Evolutionary conservation across 2,888 invertebrate species (phyloP).

Genomic region (Tinea semifulvella): DNA sequence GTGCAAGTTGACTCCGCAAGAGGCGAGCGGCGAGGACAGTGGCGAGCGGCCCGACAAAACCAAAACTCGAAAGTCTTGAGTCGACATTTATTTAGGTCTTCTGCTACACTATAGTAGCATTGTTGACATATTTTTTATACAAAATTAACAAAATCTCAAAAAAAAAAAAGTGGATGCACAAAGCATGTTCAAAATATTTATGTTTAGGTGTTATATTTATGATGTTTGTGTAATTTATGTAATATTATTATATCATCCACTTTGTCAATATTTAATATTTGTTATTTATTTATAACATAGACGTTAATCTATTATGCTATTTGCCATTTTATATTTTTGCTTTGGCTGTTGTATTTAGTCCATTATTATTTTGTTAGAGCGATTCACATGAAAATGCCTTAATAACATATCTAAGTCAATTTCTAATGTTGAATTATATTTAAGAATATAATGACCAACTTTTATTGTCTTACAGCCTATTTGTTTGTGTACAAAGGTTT

Average conservation of each 20-base stretch:
- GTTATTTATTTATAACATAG: conserved; percentile 12
- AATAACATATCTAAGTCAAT: conserved; percentile 68
- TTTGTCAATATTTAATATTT: not conserved
- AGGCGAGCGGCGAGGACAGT: conserved; percentile 35
- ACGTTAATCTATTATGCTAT: conserved; percentile 28
- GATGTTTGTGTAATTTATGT: conserved; percentile 37
- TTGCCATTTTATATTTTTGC: conserved; percentile 52
- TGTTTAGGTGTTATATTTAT: conserved; percentile 20
- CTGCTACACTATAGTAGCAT: conserved; percentile 14
- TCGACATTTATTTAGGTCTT: conserved; percentile 25
- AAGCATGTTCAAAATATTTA: no score
- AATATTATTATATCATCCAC: conserved; percentile 21
- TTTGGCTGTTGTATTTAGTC: conserved; percentile 64
- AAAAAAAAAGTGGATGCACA: conserved; percentile 59
- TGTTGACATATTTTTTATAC: conserved; percentile 36
- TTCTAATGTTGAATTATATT: conserved; percentile 20
- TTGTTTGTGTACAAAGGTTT: not conserved
- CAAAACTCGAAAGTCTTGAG: conserved; percentile 39
- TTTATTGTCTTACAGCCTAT: not conserved
- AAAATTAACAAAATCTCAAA: conserved; percentile 37
- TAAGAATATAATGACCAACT: not conserved
- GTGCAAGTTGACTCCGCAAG: conserved; percentile 40
- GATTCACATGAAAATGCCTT: conserved; percentile 63
- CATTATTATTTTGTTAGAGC: conserved; percentile 56
- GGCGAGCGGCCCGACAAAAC: conserved; percentile 40